Evolutionary conservation across 92 coral and sea anemone species (phyloP), one percentile per base, ranked within the genome.

Genomic region (Anthopleura xanthogrammica): DNA sequence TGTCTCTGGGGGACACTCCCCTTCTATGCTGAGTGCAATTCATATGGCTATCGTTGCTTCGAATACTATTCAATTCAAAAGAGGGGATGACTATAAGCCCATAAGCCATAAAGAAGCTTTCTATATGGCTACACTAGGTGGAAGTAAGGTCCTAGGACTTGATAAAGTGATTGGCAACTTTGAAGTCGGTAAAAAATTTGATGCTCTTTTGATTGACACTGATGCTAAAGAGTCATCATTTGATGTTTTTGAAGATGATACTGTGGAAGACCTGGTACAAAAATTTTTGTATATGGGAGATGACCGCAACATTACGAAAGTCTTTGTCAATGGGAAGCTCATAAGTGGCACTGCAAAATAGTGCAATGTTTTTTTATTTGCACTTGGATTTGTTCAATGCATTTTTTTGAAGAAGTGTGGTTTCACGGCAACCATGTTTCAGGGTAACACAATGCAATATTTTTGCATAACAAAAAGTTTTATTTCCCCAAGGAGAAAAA

Each of bases 101-200:
- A 83, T 93, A 11, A 77, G 46, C 68, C 82, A 82, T 83, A 78
- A 78, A 85, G 95, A 93, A 16, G 98, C 98, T 17, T 93, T 93
- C 70, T 91, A 80, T 79, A 81, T 90, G 64, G 98, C 98, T 11
- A 93, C 98, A 7, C 87, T 93, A 66, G 98, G 98, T 1, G 93
- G 98, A 46, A 89, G 98, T 54, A 90, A 81, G 86, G 98, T 93
- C 77, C 85, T 93, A 12, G 98, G 98, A 41, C 86, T 93, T 58
- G 92, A 91, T 79, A 83, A 87, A 60, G 87, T 71, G 81, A 89
- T 91, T 78, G 98, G 98, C 29, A 93, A 93, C 72, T 93, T 93
- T 89, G 89, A 91, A 90, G 93, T 91, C 56, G 98, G 98, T 19
- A 93, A 93, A 76, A 87, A 93, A 20, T 93, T 93, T 75, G 98